These are phyloP conservation scores for Buathra laborator DNA, from an alignment of 2,888 invertebrate species.

Conservation along the genomic window DNA sequence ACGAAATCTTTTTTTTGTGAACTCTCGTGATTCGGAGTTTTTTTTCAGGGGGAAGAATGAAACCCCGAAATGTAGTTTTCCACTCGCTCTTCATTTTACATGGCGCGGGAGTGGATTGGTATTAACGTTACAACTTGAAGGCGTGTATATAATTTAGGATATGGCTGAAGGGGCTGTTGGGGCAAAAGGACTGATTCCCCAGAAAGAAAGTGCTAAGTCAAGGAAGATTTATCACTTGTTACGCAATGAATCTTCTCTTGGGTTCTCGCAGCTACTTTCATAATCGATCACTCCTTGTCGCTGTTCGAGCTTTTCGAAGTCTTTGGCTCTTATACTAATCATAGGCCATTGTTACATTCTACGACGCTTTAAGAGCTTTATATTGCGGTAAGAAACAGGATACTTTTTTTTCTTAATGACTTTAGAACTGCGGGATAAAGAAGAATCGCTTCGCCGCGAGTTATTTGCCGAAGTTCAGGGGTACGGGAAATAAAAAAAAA, in stretches of 20 bases:
- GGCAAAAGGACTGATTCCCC: neutral
- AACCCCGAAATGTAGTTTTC: too few relatives aligned
- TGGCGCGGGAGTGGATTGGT: too few relatives aligned
- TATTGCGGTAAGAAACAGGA: neutral
- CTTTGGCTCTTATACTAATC: conserved; percentile 15
- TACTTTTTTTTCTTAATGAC: neutral
- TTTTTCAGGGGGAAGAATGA: too few relatives aligned
- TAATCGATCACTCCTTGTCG: conserved; percentile 21
- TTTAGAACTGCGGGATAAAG: neutral
- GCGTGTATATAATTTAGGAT: too few relatives aligned
- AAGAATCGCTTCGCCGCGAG: neutral
- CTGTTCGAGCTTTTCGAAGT: neutral
- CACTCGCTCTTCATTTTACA: too few relatives aligned
- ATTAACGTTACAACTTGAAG: too few relatives aligned
- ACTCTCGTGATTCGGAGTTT: too few relatives aligned
- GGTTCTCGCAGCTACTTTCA: neutral
- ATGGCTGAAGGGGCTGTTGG: neutral
- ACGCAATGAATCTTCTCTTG: conserved; percentile 16
- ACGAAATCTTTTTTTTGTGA: too few relatives aligned
- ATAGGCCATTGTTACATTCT: neutral
- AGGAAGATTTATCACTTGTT: conserved; percentile 24
- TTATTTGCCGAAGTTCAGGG: conserved; percentile 27
- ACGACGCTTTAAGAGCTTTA: neutral
- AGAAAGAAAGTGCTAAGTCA: conserved; percentile 24
- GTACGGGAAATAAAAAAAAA: neutral